Evolutionary conservation across 2,113 vertebrate species (phyloP), one percentile per base, ranked within the genome.

Genomic region (Lophura nycthemera): DNA sequence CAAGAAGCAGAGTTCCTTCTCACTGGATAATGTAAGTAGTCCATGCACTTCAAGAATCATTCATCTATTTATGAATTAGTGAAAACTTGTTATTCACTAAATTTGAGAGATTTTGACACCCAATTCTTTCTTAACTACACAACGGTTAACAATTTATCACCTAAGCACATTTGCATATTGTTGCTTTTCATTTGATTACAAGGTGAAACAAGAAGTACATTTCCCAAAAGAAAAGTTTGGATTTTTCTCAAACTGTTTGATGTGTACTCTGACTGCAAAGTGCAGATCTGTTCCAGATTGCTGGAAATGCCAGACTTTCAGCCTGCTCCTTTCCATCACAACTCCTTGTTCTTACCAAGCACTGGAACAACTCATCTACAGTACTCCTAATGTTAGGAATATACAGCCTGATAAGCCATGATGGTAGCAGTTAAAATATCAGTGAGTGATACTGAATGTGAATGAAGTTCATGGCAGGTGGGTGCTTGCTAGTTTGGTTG

Each of bases 11-110:
- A 15, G 13, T 27, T n/a, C 32, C 71, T 81, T 94, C 13, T 36
- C 25, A 29, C 18, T 63, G 22, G 32, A 5, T 18, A 79, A 60
- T 34, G 21, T 75, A 89, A 93, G 13, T 27, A 78, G 54, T 71
- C 42, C 27, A 18, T 29, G 29, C 14, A 52, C 11, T 95, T 80
- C 76, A 77, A 86, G 32, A 86, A 93, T 11, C 5, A 24, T 56
- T 72, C 21, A 54, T 81, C 89, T 85, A 79, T 82, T 91, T 82
- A 92, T 76, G 43, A 78, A 81, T 84, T 86, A 86, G 30, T 74
- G 45, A 80, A 86, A 93, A 86, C 21, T 79, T 73, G 13, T 30
- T 78, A 65, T 18, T 69, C 8, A 77, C 56, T 67, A 66, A 83
- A 83, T 7, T 72, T 93, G 78, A 67, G 13, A 15, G 11, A 63